These are phyloP conservation scores for Asteroscopus sphinx DNA, from an alignment of 2,888 invertebrate genomes.

Conservation along the genomic window DNA sequence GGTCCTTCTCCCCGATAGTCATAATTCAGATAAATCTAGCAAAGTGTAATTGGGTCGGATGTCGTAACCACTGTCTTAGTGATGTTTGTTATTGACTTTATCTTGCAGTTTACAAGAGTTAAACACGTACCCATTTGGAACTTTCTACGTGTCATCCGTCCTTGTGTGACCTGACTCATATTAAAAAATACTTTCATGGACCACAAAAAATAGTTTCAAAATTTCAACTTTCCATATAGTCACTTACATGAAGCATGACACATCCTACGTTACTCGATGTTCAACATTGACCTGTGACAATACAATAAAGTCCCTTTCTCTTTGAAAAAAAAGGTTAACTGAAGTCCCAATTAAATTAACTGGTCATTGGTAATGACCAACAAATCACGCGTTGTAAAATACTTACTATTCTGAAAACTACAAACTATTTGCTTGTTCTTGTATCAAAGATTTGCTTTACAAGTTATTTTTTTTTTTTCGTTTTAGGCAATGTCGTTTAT, in stretches of 20 bases:
- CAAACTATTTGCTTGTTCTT: slow-evolving; percentile 1
- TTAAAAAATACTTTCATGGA: slow-evolving; percentile 27
- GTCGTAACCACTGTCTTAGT: neutral
- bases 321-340: slow-evolving; percentile 24
- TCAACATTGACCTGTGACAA: slow-evolving; percentile 45
- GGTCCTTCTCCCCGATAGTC: slow-evolving; percentile 5
- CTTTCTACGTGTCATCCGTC: slow-evolving; percentile 1
- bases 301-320: slow-evolving; percentile 38
- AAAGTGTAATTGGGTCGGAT: slow-evolving; percentile 22
- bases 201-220: slow-evolving; percentile 25
- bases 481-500: slow-evolving; percentile 39
- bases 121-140: neutral
- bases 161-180: slow-evolving; percentile 7
- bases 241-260: slow-evolving; percentile 42
- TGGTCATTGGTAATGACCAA: neutral
- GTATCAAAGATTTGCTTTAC: slow-evolving; percentile 8
- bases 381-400: neutral
- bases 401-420: neutral
- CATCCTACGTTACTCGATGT: slow-evolving; percentile 29
- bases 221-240: slow-evolving; percentile 35
- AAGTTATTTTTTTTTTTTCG: slow-evolving; percentile 24
- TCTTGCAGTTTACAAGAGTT: neutral
- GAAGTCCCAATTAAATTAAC: slow-evolving; percentile 8
- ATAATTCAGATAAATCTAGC: slow-evolving; percentile 30
- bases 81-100: neutral